Evolutionary conservation across 2,797 vertebrate species (phyloP).

Genomic region (Sebastes taczanowskii): DNA sequence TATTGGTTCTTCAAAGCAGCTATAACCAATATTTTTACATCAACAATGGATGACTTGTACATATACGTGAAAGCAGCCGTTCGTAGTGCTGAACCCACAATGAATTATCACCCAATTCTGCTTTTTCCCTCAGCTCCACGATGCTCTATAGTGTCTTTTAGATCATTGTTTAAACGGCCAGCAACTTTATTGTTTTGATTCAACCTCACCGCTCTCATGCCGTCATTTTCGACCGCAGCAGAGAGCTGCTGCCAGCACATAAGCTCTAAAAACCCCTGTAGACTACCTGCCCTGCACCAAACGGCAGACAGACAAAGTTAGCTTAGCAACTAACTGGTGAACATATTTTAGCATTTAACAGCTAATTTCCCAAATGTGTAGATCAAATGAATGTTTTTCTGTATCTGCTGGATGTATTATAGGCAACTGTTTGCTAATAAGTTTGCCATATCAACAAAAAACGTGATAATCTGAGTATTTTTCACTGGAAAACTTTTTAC

Average conservation of each 20-base stretch:
- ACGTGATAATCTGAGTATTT: neutral
- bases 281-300: neutral
- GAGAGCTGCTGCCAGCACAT: too few species aligned
- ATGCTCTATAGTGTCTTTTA: neutral
- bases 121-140: neutral
- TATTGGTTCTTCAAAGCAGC: neutral
- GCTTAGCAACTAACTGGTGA: neutral
- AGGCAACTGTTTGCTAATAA: neutral
- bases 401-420: neutral
- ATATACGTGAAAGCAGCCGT: neutral
- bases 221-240: too few species aligned
- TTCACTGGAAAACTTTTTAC: neutral
- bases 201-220: neutral
- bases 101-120: neutral
- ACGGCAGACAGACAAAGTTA: neutral
- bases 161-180: neutral
- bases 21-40: neutral
- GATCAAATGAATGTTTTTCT: neutral
- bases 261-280: neutral
- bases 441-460: neutral
- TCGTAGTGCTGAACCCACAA: neutral
- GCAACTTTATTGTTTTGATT: neutral
- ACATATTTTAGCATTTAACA: neutral
- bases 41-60: neutral
- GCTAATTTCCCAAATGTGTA: neutral